Percentiles rank a stretch among this genome's conserved stretches.
Conservation (phyloP, 1,140 invertebrate genomes). For the Hycleus phaleratus region DNA sequence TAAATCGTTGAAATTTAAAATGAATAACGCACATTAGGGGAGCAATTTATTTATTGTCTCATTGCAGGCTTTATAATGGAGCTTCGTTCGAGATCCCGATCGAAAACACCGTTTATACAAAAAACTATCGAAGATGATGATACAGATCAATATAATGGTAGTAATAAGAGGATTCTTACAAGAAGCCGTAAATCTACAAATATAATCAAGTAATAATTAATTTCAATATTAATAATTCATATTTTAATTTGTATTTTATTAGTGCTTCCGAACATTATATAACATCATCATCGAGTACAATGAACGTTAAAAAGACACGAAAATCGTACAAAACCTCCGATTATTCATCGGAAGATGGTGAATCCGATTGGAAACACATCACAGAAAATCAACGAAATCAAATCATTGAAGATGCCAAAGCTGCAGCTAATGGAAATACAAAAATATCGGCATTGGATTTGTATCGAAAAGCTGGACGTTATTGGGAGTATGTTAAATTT, state of each 20-base stretch:
- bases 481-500: constrained; percentile 54
- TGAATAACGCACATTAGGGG: too few species aligned
- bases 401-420: constrained; percentile 26
- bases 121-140: constrained; percentile 37
- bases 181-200: constrained; percentile 6
- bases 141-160: background rate
- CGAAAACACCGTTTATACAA: constrained; percentile 52
- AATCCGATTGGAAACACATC: constrained; percentile 23
- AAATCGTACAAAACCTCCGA: constrained; percentile 40
- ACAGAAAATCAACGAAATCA: constrained; percentile 31
- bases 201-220: background rate
- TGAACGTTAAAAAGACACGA: background rate
- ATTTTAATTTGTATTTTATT: background rate
- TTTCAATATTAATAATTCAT: too few species aligned
- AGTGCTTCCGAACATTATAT: background rate
- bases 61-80: constrained; percentile 24
- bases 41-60: background rate
- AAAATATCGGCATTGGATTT: constrained; percentile 39
- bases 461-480: constrained; percentile 55
- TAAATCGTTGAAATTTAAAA: too few species aligned
- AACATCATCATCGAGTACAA: background rate
- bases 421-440: constrained; percentile 15
- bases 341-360: constrained; percentile 48
- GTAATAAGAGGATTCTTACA: background rate
- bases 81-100: constrained; percentile 45